These are phyloP conservation scores for Eumerus sabulonum DNA, from an alignment of 2,888 invertebrate species.

Conservation along the genomic window DNA sequence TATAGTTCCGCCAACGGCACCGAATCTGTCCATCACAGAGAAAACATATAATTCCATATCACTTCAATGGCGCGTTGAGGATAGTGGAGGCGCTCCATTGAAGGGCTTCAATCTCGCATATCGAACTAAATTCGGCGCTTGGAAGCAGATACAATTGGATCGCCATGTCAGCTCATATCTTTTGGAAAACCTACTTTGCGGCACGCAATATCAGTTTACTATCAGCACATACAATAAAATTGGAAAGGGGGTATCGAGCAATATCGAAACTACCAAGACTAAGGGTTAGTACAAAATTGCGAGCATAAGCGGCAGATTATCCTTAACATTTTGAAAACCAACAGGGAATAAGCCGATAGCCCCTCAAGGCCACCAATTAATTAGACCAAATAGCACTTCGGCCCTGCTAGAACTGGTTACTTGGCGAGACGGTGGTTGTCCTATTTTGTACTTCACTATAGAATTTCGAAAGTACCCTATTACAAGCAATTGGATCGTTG, in stretches of 20 bases:
- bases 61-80: conserved; percentile 80
- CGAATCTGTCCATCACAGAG: conserved; percentile 80
- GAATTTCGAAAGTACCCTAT: conserved; percentile 75
- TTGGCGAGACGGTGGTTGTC: conserved; percentile 91
- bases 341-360: conserved; percentile 81
- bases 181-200: conserved; percentile 87
- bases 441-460: conserved; percentile 84
- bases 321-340: conserved; percentile 61
- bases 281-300: conserved; percentile 82
- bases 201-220: conserved; percentile 87
- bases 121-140: conserved; percentile 80
- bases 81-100: conserved; percentile 81
- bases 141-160: conserved; percentile 81
- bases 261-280: conserved; percentile 84
- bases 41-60: conserved; percentile 80
- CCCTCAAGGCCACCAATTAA: conserved; percentile 85
- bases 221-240: conserved; percentile 88
- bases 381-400: conserved; percentile 87
- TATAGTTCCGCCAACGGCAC: conserved; percentile 81
- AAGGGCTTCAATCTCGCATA: conserved; percentile 81
- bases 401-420: conserved; percentile 87
- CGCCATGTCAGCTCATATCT: conserved; percentile 82
- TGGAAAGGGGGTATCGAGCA: conserved; percentile 86
- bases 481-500: conserved; percentile 78
- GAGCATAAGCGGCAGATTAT: not conserved